Base-by-base conservation (phyloP, 2,888 invertebrate species). In the Linnaemya tessellans region DNA sequence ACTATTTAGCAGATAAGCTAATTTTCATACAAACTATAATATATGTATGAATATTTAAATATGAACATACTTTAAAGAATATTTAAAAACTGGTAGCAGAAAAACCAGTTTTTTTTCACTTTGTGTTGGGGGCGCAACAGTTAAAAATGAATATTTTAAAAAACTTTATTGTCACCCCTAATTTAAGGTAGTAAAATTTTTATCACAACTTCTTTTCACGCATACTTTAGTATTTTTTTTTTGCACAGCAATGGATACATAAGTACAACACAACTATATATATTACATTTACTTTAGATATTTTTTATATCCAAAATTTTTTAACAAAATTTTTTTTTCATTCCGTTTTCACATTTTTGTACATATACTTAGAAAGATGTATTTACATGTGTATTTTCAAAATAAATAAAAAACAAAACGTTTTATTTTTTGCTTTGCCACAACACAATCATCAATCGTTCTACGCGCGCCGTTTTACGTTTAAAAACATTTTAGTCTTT, bases 401-500 rank as follows among this genome's bases (percentile, higher is more conserved):
- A 30, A 30, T 30, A 30, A 30, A 30, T 1, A 64, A 46, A 56
- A 71, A n/a, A 71, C n/a, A 65, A 49, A 78, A 56, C 49, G 64
- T 83, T 83, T 80, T 38, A 38, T 60, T 70, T 68, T 67, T 30
- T 74, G 56, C 51, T 74, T 54, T 78, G 43, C 67, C 75, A 67
- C 79, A 65, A 54, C 75, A 80, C 64, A 65, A 41, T 51, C 73
- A 20, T 68, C 30, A 2, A 30, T 38, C 73, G 30, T 68, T 68
- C 30, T 78, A 84, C 70, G 70, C 84, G 78, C 85, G 64, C 73
- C 49, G 70, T 75, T 75, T 65, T 25, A 18, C 65, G 58, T 71
- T 78, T 65, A 35, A 60, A 51, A 78, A 56, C 58, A 78, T 67
- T 74, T 82, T 85, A 70, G 79, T 82, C 82, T 85, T 85, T 75